These are phyloP conservation scores for Maconellicoccus hirsutus DNA, from an alignment of 1,140 invertebrate genomes.

Conservation along the genomic window DNA sequence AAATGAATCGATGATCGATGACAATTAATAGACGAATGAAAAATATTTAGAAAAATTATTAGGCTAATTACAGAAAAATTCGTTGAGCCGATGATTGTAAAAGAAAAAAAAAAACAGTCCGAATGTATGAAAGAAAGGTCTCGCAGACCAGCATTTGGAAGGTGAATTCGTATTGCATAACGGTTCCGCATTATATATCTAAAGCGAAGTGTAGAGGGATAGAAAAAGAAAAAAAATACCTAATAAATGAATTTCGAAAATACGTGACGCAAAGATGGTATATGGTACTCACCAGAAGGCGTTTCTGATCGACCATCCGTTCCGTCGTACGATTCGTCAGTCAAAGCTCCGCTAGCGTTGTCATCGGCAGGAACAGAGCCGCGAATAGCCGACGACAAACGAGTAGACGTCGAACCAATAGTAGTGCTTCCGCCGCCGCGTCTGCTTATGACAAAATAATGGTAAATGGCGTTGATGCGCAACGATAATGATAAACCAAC, in stretches of 20 bases:
- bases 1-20: neutral
- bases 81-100: neutral
- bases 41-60: neutral
- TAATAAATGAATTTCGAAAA: neutral
- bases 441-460: conserved; percentile 33
- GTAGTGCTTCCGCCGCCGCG: conserved; percentile 40
- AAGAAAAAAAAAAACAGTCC: too few relatives aligned
- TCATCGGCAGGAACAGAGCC: conserved; percentile 54
- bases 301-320: conserved; percentile 26
- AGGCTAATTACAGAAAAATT: neutral
- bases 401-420: conserved; percentile 48
- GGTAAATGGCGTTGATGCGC: conserved; percentile 10
- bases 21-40: neutral
- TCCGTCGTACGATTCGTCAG: conserved; percentile 42
- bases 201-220: too few relatives aligned
- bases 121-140: too few relatives aligned
- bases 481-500: neutral
- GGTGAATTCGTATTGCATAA: neutral
- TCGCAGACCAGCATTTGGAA: too few relatives aligned
- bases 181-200: neutral
- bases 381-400: conserved; percentile 48
- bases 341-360: conserved; percentile 46
- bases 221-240: too few relatives aligned
- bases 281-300: neutral
- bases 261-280: neutral